phyloP scores from a whole-genome alignment of 2,113 vertebrate species.

The Bubo blakistoni region DNA sequence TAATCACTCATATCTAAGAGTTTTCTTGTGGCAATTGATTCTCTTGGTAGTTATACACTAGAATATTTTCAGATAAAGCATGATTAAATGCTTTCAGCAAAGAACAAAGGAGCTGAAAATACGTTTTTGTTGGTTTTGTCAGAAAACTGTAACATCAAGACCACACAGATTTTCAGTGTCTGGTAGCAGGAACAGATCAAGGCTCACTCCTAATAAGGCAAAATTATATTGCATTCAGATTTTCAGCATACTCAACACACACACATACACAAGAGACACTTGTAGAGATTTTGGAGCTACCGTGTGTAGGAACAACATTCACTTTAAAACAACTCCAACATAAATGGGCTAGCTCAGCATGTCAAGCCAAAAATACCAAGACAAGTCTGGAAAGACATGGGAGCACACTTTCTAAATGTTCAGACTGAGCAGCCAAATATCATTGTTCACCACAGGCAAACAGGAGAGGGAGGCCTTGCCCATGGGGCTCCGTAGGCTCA shows the following conservation, averaged over 20 bases:
- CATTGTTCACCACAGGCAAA: accelerated
- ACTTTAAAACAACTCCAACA: background rate
- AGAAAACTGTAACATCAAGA: background rate
- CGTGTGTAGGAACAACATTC: background rate
- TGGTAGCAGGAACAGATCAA: background rate
- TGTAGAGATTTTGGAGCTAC: background rate
- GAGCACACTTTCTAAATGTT: accelerated
- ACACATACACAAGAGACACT: background rate
- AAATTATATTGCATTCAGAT: background rate
- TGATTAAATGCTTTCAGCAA: background rate
- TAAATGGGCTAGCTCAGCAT: background rate
- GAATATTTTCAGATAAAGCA: background rate
- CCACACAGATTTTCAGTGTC: background rate
- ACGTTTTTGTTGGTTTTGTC: background rate
- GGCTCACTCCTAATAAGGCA: background rate
- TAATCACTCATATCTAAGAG: background rate
- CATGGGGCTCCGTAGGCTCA: accelerated
- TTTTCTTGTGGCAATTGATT: background rate
- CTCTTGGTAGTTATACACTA: background rate
- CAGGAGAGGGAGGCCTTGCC: accelerated
- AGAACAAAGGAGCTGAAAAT: background rate
- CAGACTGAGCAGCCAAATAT: accelerated
- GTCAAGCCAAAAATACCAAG: accelerated
- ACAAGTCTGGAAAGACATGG: background rate
- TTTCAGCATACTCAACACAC: background rate